These are phyloP conservation scores for Cynocephalus volans DNA, from an alignment of 2,113 vertebrate genomes.

Conservation along the genomic window DNA sequence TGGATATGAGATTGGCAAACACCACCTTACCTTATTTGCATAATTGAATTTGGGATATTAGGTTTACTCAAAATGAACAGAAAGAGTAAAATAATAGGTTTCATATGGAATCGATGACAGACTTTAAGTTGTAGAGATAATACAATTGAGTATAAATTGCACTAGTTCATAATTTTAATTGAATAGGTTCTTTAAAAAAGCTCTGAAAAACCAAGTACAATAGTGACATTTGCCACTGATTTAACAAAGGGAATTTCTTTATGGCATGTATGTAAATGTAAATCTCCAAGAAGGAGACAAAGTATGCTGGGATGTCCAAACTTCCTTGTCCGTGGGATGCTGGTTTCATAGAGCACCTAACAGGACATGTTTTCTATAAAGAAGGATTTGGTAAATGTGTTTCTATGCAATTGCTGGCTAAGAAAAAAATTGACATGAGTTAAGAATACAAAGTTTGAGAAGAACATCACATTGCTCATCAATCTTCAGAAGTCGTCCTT, in stretches of 20 bases:
- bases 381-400: constrained; percentile 15
- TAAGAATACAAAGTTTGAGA: background rate
- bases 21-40: constrained; percentile 40
- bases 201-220: constrained; percentile 51
- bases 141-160: constrained; percentile 52
- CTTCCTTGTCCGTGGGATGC: background rate
- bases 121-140: constrained; percentile 60
- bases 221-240: background rate
- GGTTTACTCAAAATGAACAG: constrained; percentile 68
- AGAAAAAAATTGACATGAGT: background rate
- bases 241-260: constrained; percentile 1
- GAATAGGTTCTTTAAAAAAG: background rate
- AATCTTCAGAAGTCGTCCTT: background rate
- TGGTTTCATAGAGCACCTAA: background rate
- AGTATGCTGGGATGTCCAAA: background rate
- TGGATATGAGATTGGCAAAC: background rate
- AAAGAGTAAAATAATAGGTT: constrained; percentile 69
- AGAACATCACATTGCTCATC: background rate
- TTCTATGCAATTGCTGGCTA: background rate
- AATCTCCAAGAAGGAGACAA: constrained; percentile 7
- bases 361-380: background rate
- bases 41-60: constrained; percentile 66
- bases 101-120: constrained; percentile 41
- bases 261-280: background rate
- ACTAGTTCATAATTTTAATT: constrained; percentile 71